Percentiles rank a stretch among this genome's conserved stretches.
phyloP scores from a whole-genome alignment of 2,797 vertebrate species.

The Tokudaia tokunoshimensis region DNA sequence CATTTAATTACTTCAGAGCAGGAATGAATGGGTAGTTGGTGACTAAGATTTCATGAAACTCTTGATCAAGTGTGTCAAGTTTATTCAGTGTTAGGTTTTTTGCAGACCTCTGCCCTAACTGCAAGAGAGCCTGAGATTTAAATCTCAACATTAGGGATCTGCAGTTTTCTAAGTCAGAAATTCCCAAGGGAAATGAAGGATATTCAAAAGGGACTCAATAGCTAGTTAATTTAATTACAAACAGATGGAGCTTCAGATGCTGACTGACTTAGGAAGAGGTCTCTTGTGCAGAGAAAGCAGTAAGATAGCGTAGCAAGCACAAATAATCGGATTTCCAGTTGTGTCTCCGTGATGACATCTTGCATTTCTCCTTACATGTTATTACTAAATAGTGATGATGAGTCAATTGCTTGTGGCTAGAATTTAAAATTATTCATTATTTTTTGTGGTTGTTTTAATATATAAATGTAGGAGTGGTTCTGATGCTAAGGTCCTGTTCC shows the following conservation, averaged over 20 bases:
- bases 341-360: background rate
- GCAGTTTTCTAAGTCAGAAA: background rate
- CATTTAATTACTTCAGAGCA: conserved; percentile 4
- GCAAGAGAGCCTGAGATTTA: background rate
- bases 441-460: conserved; percentile 13
- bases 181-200: background rate
- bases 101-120: background rate
- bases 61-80: conserved; percentile 16
- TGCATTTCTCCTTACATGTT: background rate
- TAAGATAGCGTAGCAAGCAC: background rate
- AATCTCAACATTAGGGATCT: conserved; percentile 16
- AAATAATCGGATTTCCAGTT: background rate
- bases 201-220: background rate
- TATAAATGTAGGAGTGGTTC: background rate
- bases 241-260: background rate
- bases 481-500: background rate
- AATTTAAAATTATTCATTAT: conserved; percentile 33
- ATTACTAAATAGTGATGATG: conserved; percentile 12
- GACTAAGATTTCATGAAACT: conserved; percentile 47
- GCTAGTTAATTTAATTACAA: background rate
- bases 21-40: background rate
- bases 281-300: background rate
- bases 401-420: background rate
- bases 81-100: conserved; percentile 32
- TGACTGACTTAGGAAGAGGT: background rate